A percentile compares a stretch with the other conserved stretches of the same genome.
Evolutionary conservation across 2,797 vertebrate genomes (phyloP).

Genomic region (Apogon talboti): DNA sequence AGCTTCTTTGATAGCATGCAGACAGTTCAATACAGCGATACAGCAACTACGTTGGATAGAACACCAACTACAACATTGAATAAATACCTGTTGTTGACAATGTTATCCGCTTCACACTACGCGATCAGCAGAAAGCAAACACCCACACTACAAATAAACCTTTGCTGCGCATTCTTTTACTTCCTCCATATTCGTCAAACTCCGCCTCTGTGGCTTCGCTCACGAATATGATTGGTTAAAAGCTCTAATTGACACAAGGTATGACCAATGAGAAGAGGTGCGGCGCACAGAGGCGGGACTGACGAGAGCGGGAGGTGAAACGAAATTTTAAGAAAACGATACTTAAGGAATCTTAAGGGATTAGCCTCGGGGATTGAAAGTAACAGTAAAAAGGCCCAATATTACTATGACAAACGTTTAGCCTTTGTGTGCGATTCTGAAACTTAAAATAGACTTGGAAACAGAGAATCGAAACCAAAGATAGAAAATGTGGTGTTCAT

Average conservation of each 20-base stretch:
- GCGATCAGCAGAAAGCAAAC: accelerated
- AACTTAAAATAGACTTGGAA: not conserved
- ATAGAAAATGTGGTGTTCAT: not conserved
- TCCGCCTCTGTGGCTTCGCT: conserved; percentile 16
- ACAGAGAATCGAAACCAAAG: conserved; percentile 1
- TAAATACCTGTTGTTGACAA: conserved; percentile 12
- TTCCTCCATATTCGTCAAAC: accelerated
- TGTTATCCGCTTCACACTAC: accelerated
- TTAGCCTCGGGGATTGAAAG: not conserved
- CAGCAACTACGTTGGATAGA: accelerated
- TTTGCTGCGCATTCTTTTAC: not conserved
- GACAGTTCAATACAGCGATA: not conserved
- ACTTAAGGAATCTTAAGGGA: not conserved
- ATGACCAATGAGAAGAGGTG: not conserved
- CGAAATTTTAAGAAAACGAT: conserved; percentile 40
- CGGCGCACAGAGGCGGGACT: accelerated
- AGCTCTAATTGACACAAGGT: not conserved
- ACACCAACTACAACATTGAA: accelerated
- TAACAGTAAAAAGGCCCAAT: not conserved
- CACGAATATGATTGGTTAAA: conserved; percentile 28
- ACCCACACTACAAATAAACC: accelerated
- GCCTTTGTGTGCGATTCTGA: not conserved
- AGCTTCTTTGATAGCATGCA: not conserved
- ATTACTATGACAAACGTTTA: no score
- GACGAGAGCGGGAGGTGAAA: accelerated